These are phyloP conservation scores for Alviniconcha marisindica DNA, from an alignment of 1,140 invertebrate species.

Conservation along the genomic window DNA sequence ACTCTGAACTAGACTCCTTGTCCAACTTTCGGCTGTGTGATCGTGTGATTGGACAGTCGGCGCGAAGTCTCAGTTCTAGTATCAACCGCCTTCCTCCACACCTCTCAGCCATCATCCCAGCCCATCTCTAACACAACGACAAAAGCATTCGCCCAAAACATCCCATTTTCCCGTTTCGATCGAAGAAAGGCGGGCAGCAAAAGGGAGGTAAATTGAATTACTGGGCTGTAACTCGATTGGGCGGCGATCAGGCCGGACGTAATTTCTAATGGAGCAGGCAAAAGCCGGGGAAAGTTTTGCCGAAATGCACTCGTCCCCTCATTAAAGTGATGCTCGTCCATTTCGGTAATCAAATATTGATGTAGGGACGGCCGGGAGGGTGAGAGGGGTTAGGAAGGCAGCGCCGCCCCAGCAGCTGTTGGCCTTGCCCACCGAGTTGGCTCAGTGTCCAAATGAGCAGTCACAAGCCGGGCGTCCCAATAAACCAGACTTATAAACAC, in stretches of 20 bases:
- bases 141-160: too few species aligned
- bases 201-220: conserved; percentile 36
- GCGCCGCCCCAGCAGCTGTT: conserved; percentile 27
- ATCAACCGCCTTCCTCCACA: too few species aligned
- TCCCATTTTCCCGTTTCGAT: too few species aligned
- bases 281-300: conserved; percentile 28
- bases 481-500: too few species aligned
- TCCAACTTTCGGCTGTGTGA: too few species aligned
- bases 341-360: conserved; percentile 34
- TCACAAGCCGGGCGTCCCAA: too few species aligned
- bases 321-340: conserved; percentile 37
- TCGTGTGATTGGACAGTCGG: too few species aligned
- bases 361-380: not conserved
- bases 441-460: too few species aligned
- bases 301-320: conserved; percentile 33
- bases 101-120: too few species aligned
- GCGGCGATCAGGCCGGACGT: conserved; percentile 38
- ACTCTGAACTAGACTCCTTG: too few species aligned
- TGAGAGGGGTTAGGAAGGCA: not conserved
- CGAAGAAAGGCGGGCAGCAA: not conserved
- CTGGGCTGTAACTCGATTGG: conserved; percentile 37
- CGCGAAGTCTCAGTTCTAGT: too few species aligned
- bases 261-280: conserved; percentile 41
- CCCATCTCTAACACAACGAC: too few species aligned
- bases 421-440: not conserved